These are phyloP conservation scores for Drosophila yooni DNA, from an alignment of 2,888 invertebrate genomes.

Conservation along the genomic window DNA sequence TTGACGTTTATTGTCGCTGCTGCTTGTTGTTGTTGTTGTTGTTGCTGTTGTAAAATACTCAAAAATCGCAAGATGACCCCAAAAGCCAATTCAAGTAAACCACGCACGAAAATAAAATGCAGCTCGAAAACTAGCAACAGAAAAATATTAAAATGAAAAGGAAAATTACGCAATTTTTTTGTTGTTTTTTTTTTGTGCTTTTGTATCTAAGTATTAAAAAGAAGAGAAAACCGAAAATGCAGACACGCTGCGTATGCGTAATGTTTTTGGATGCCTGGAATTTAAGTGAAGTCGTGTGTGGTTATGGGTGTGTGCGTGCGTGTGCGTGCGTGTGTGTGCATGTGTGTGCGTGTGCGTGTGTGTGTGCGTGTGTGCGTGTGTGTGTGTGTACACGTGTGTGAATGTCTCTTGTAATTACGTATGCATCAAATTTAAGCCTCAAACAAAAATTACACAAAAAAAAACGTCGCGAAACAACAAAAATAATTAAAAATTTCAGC, in stretches of 20 bases:
- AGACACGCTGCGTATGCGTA: conserved; percentile 56
- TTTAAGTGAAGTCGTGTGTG: conserved; percentile 4
- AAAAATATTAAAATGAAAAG: conserved; percentile 12
- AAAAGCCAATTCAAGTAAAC: conserved; percentile 55
- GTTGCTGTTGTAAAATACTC: conserved; percentile 44
- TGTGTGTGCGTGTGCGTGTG: neutral
- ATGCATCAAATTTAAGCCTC: conserved; percentile 29
- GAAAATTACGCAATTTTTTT: conserved; percentile 69
- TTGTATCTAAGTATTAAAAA: conserved; percentile 6
- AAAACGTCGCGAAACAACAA: conserved; percentile 15
- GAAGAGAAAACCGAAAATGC: conserved; percentile 18
- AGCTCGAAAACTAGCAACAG: conserved; percentile 19
- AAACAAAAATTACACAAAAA: conserved; percentile 7
- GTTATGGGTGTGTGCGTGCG: neutral
- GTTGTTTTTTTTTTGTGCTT: conserved; percentile 19
- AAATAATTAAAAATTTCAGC: conserved; percentile 14
- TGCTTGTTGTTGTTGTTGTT: conserved; percentile 13
- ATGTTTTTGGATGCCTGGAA: conserved; percentile 39
- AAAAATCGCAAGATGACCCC: conserved; percentile 79
- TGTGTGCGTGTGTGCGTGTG: neutral
- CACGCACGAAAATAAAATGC: conserved; percentile 54
- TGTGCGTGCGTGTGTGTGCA: conserved; percentile 1
- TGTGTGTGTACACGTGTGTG: neutral
- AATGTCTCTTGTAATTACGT: conserved; percentile 38
- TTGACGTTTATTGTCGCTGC: conserved; percentile 23